Evolutionary conservation across 2,113 vertebrate species (phyloP), one percentile per base, ranked within the genome.

Genomic region (Amblyornis subalaris): DNA sequence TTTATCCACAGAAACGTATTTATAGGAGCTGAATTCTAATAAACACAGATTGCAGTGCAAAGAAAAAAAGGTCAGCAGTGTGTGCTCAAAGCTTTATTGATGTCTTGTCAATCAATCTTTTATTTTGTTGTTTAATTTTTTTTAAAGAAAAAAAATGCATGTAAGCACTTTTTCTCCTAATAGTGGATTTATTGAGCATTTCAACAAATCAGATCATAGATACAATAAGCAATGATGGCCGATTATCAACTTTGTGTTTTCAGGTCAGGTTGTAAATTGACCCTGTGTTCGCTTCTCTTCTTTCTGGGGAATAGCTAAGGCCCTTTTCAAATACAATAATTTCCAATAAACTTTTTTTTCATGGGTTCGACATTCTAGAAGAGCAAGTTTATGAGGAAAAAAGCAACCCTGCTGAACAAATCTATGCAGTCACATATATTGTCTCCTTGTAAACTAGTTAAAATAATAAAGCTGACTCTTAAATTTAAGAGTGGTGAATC

Each of bases 171-270:
- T 98, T 96, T 89, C 93, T 93, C 92, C 93, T 98, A 98, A 98
- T 97, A 96, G 98, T 70, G 80, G 97, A 96, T 97, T 97, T 98
- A 98, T 98, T 98, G 98, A 97, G 95, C 76, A 94, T 96, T 96
- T 95, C 96, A 88, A 81, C 94, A 78, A 97, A 96, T 97, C 97
- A 97, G 93, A 97, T 97, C 95, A 76, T 93, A 96, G 95, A 96
- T 95, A 96, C 96, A 96, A 96, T 96, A 96, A 97, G 95, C 95
- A 72, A 88, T 97, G 96, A 98, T 91, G 73, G 97, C 95, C 42
- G 69, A 97, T 98, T 98, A 98, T 98, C 98, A 98, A 98, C 98
- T 98, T 97, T 97, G 95, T 96, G 82, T 96, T 96, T 97, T 96
- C 92, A 82, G 97, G 98, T 98, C 95, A 95, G 96, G 96, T 92